Evolutionary conservation across 2,113 vertebrate species (phyloP).

Genomic region (Corythaixoides concolor): DNA sequence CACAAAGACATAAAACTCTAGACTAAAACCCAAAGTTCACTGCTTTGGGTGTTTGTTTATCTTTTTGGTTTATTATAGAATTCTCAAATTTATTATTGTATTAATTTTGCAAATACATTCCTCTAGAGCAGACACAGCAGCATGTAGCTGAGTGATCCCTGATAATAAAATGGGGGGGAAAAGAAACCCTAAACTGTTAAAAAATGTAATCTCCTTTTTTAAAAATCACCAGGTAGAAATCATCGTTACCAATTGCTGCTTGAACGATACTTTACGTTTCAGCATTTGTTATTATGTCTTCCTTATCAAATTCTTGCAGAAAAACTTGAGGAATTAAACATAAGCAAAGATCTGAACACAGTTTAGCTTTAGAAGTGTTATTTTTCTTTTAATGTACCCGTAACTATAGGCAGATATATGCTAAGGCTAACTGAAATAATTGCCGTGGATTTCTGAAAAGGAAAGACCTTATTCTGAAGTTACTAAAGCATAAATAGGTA

Average conservation of each 20-base stretch:
- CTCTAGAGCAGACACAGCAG: not conserved
- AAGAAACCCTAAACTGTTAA: not conserved
- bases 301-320: not conserved
- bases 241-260: constrained; percentile 15
- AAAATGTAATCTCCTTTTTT: not conserved
- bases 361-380: constrained; percentile 1
- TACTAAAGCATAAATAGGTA: not conserved
- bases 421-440: constrained; percentile 13
- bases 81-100: not conserved
- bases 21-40: not conserved
- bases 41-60: not conserved
- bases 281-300: constrained; percentile 30
- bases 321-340: not conserved
- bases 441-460: not conserved
- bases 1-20: not conserved
- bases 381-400: not conserved
- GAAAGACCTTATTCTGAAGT: not conserved
- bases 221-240: constrained; percentile 16
- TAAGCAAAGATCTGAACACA: not conserved
- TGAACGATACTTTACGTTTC: not conserved
- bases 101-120: not conserved
- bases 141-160: not conserved
- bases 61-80: not conserved
- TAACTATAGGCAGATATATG: not conserved
- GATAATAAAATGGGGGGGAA: not conserved